phyloP scores from a whole-genome alignment of 2,113 vertebrate genomes.

The Chroicocephalus ridibundus region DNA sequence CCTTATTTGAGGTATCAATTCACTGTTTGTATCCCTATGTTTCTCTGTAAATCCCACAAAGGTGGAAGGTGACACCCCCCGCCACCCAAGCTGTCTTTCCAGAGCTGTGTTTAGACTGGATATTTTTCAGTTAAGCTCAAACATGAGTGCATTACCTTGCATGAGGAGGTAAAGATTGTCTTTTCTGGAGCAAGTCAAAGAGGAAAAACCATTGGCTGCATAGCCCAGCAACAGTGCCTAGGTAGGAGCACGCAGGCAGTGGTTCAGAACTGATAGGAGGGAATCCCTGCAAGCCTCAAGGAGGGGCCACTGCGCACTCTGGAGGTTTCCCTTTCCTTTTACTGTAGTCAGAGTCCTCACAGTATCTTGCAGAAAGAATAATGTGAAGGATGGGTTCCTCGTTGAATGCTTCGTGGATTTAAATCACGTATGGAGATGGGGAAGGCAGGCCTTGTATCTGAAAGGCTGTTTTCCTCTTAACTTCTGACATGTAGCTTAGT shows the following conservation, averaged over 20 bases:
- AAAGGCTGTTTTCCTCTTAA: not conserved
- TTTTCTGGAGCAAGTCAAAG: not conserved
- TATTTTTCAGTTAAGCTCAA: not conserved
- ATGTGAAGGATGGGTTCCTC: not conserved
- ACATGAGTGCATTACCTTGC: not conserved
- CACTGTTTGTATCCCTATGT: not conserved
- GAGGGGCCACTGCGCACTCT: not conserved
- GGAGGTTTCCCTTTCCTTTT: not conserved
- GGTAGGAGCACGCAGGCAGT: not conserved
- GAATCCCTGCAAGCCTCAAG: not conserved
- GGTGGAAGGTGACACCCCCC: not conserved
- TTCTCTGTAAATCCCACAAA: not conserved
- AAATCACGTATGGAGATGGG: not conserved
- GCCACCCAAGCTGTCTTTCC: not conserved
- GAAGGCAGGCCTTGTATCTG: not conserved
- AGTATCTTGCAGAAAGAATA: not conserved
- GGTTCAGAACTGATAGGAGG: not conserved
- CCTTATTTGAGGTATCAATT: not conserved
- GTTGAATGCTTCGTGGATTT: not conserved
- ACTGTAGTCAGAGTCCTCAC: not conserved
- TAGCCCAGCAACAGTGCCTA: not conserved
- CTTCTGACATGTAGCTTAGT: not conserved
- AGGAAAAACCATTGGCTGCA: not conserved
- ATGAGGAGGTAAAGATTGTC: not conserved
- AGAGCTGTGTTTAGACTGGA: not conserved